Evolutionary conservation across 2,797 vertebrate genomes (phyloP), one percentile per base, ranked within the genome.

Genomic region (Sternotherus odoratus): DNA sequence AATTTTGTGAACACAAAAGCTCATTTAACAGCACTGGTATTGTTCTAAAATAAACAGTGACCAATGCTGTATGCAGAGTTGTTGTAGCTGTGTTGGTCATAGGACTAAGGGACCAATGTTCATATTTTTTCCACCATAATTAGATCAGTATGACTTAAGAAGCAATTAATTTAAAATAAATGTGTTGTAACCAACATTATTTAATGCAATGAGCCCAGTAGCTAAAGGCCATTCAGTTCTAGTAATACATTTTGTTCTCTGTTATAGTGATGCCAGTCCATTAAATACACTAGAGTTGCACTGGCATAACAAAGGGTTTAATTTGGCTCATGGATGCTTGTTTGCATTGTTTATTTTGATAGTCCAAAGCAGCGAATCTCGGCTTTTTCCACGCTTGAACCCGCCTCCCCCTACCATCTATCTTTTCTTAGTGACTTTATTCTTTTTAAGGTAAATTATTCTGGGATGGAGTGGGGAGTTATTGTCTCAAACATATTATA

Each of bases 381-480:
- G 5, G 15, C 43, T 46, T 46, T 74, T 46, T 46, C 39, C 39
- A 43, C 1, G 2, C 72, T 43, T 16, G 15, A 28, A 15, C 72
- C 24, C 69, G n/a, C n/a, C 43, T 43, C 43, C 24, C 5, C 24
- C n/a, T n/a, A 1, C 39, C 26, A 74, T 74, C 43, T 74, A 36
- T 36, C n/a, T 66, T 66, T 66, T 66, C n/a, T 5, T 36, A 36
- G 77, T n/a, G 4, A 26, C 79, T 92, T 87, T 0, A 88, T 74
- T 91, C 78, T 36, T 79, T 91, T 87, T 4, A 80, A 91, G 86
- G 49, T 28, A 81, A 82, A 5, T 57, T 83, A 24, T 83, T 91
- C 85, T 79, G 33, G 51, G 8, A 3, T 79, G 30, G 51, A 8
- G 4, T 63, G 57, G 15, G 1, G 48, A 53, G 57, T 49, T 39